Conservation (phyloP, 2,888 invertebrate species). For the Pegoplata infirma region DNA sequence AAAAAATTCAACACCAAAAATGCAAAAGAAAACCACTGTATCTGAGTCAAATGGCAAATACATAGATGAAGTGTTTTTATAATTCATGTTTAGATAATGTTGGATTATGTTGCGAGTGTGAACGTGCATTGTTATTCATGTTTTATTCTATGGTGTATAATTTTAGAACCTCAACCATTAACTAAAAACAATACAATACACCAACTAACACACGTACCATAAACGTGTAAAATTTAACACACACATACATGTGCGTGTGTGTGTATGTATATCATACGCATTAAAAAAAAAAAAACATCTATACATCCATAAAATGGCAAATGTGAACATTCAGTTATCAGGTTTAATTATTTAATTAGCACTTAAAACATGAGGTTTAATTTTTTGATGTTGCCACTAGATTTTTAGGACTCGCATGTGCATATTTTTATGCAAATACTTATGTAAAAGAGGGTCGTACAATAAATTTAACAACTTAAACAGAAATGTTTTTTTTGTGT, state of each 20-base stretch:
- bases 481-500: too few relatives aligned
- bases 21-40: too few relatives aligned
- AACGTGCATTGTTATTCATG: constrained; percentile 10
- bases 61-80: neutral
- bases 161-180: constrained; percentile 27
- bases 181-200: constrained; percentile 19
- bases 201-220: neutral
- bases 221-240: too few relatives aligned
- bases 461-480: too few relatives aligned
- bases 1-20: neutral
- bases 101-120: neutral
- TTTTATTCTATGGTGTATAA: constrained; percentile 31
- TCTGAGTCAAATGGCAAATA: neutral
- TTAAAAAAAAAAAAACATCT: neutral
- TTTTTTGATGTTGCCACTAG: neutral
- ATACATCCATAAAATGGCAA: neutral
- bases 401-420: too few relatives aligned
- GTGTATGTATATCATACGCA: neutral
- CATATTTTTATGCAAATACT: too few relatives aligned
- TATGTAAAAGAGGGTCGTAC: too few relatives aligned
- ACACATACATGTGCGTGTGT: neutral
- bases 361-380: constrained; percentile 21
- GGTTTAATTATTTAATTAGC: constrained; percentile 29
- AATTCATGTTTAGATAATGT: neutral
- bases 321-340: constrained; percentile 14